Evolutionary conservation across 2,113 vertebrate genomes (phyloP), one percentile per base, ranked within the genome.

Genomic region (Neomonachus schauinslandi): DNA sequence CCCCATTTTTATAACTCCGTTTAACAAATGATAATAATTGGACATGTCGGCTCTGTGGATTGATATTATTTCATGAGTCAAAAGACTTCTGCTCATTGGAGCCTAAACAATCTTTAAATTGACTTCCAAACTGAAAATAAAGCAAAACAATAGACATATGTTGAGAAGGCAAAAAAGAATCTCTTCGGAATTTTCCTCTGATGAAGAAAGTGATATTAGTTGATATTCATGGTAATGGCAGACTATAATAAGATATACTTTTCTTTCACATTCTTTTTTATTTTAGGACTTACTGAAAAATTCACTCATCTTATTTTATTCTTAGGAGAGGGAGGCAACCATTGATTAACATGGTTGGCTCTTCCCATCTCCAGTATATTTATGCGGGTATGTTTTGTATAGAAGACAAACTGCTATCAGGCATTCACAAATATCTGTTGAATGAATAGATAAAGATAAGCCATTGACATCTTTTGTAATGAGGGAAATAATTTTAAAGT

Each of bases 61-160:
- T 87, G 85, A 53, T 15, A 11, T 65, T 21, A 19, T 61, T 86
- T 76, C 65, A 84, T 51, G 31, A 95, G 51, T 3, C 91, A 96
- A 65, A 97, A 97, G 77, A 92, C 0, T 12, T 92, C 61, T 92
- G 5, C 51, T 98, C 76, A 97, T 49, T 67, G 81, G 42, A 97
- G 65, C 15, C 80, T 81, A 69, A 97, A 93, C 3, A 77, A 65
- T 59, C 1, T 46, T 28, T 91, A 95, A 94, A 93, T 91, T 98
- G 74, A 21, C 18, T 97, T 97, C 77, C 61, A 82, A 83, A 19
- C 7, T 72, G 31, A 94, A 96, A 96, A 93, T 36, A 83, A 92
- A 96, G 46, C 72, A 92, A 98, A 98, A 95, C 63, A 97, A 95
- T 92, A 51, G 14, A 22, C 51, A 15, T 19, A 65, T 96, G 91